These are phyloP conservation scores for Pseudotriccus pelzelni DNA, from an alignment of 2,797 vertebrate species.

Conservation along the genomic window DNA sequence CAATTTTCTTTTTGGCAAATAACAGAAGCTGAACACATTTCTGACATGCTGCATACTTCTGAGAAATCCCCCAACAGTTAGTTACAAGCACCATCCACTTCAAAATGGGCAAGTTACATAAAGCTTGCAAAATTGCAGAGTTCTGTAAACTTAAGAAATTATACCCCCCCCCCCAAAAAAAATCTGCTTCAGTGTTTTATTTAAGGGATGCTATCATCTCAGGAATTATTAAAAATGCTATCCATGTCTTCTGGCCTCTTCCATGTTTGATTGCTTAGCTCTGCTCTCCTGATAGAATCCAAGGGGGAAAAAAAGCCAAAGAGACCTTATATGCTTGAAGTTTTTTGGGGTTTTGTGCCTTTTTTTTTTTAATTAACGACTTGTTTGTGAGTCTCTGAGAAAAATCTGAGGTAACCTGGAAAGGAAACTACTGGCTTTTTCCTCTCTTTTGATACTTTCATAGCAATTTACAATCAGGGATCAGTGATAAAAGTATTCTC, in stretches of 20 bases:
- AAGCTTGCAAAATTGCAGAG: neutral
- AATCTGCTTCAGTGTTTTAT: neutral
- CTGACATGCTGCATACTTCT: neutral
- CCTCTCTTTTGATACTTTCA: neutral
- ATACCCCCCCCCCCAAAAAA: fast-evolving
- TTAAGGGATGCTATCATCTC: neutral
- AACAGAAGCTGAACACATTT: neutral
- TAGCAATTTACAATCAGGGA: neutral
- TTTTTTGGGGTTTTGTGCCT: neutral
- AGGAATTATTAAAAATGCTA: neutral
- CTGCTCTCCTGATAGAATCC: neutral
- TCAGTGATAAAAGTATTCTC: neutral
- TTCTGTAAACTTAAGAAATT: neutral
- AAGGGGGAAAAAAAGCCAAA: neutral
- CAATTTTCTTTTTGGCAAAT: neutral
- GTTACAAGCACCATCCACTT: neutral
- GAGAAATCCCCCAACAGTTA: neutral
- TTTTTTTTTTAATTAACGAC: neutral
- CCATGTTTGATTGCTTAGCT: neutral
- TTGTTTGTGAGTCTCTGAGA: neutral
- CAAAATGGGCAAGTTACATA: neutral
- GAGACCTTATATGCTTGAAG: neutral
- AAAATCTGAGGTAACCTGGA: neutral
- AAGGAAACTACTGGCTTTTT: neutral
- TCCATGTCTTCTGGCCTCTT: neutral